A percentile compares a stretch with the other conserved stretches of the same genome.
phyloP scores from a whole-genome alignment of 1,140 invertebrate genomes.

The Agrypnia vestita region DNA sequence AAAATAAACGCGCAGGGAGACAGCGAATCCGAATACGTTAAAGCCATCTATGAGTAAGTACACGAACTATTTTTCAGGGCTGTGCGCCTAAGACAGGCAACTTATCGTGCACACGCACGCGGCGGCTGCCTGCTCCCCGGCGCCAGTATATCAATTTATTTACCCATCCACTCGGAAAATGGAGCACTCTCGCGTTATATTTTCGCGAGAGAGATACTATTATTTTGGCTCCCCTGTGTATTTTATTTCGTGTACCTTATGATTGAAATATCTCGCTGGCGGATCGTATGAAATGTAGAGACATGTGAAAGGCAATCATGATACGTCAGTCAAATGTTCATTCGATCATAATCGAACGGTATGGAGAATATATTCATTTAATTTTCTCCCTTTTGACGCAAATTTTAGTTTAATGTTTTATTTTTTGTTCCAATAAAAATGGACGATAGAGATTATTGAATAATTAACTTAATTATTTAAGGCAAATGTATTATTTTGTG shows the following conservation, averaged over 20 bases:
- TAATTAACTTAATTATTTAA: no score
- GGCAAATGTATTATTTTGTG: no score
- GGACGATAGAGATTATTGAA: no score
- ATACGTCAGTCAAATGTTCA: conserved; percentile 61
- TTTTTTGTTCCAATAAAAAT: background rate
- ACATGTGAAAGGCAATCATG: conserved; percentile 59
- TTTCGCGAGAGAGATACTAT: conserved; percentile 51
- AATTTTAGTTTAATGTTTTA: background rate
- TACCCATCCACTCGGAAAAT: conserved; percentile 51
- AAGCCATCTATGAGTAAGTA: conserved; percentile 80
- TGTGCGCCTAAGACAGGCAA: conserved; percentile 45
- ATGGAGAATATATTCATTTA: conserved; percentile 55
- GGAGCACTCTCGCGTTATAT: conserved; percentile 52
- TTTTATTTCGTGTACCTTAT: conserved; percentile 43
- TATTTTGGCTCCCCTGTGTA: conserved; percentile 51
- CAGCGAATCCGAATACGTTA: conserved; percentile 82
- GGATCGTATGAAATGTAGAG: conserved; percentile 50
- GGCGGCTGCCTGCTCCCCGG: conserved; percentile 30
- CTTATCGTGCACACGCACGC: conserved; percentile 31
- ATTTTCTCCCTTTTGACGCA: background rate
- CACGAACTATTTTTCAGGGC: conserved; percentile 34
- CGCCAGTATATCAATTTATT: conserved; percentile 49
- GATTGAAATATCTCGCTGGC: conserved; percentile 57
- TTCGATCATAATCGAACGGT: conserved; percentile 57
- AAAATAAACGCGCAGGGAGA: conserved; percentile 81